Evolutionary conservation across 2,797 vertebrate species (phyloP), one percentile per base, ranked within the genome.

Genomic region (Triplophysa yarkandensis): DNA sequence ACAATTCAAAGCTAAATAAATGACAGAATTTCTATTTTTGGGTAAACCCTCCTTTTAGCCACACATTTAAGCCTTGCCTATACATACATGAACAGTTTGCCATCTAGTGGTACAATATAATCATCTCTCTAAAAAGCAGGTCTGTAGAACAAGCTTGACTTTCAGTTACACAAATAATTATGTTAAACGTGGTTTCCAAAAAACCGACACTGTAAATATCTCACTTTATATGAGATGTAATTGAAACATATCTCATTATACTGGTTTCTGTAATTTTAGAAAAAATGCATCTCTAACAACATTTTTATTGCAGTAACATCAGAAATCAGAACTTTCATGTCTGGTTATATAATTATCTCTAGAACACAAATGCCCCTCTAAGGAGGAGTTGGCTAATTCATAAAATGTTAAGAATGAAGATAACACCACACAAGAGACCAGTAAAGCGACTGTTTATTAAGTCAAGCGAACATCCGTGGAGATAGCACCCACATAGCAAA

Each of bases 361-460:
- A 16, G 0, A 4, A 21, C 19, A 23, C 48, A 50, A 50, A 50
- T 9, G 9, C 10, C 5, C 9, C 13, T 23, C 19, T 52, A 43
- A 10, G 13, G 57, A 43, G 23, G 1, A 7, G 23, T 21, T 57
- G 25, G 21, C 55, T 21, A 21, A 4, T 43, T 2, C 19, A 4
- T 5, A 28, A 6, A 4, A 27, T 16, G 19, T 25, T 43, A 1
- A 10, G 41, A 30, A 7, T 34, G 1, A 27, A 36, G 6, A 67
- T 6, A 30, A 70, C 39, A 66, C n/a, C 25, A 25, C 39, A 54
- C 32, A 52, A n/a, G n/a, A n/a, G n/a, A 8, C 21, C 28, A 60
- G 36, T 34, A 63, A 9, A 82, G 62, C 9, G 16, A 81, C 55
- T n/a, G 48, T 88, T 89, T 85, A 89, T 88, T 91, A 69, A 76